phyloP scores from a whole-genome alignment of 2,113 vertebrate genomes.

The Dinomys branickii region DNA sequence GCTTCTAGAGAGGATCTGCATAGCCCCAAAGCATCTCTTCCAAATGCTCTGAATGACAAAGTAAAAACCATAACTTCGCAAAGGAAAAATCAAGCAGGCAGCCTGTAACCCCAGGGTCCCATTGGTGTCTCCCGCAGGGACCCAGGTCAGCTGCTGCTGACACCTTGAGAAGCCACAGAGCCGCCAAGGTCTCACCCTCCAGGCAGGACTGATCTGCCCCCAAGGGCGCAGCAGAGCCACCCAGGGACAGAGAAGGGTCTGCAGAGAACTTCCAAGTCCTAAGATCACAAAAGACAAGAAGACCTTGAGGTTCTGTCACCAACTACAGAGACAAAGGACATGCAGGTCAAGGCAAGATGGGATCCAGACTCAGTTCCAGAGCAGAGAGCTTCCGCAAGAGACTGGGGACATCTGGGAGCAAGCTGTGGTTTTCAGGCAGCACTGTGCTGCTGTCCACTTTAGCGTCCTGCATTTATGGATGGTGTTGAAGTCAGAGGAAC shows the following conservation, averaged over 20 bases:
- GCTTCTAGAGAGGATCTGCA: fast-evolving
- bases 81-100: not conserved
- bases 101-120: not conserved
- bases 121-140: not conserved
- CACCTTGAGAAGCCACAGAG: not conserved
- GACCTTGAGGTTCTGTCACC: not conserved
- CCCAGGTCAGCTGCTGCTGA: not conserved
- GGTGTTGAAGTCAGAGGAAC: fast-evolving
- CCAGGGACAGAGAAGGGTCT: no score
- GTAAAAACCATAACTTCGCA: not conserved
- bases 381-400: not conserved
- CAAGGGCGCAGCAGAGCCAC: not conserved
- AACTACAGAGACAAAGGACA: fast-evolving
- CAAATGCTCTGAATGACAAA: not conserved
- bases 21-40: not conserved
- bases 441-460: fast-evolving
- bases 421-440: fast-evolving
- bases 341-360: fast-evolving
- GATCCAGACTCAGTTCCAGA: not conserved
- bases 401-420: not conserved
- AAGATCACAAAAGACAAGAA: not conserved
- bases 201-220: not conserved
- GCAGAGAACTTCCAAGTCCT: not conserved
- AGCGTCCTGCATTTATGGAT: fast-evolving
- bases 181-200: not conserved